phyloP scores from a whole-genome alignment of 2,113 vertebrate species.

The Tetraodon nigroviridis region DNA sequence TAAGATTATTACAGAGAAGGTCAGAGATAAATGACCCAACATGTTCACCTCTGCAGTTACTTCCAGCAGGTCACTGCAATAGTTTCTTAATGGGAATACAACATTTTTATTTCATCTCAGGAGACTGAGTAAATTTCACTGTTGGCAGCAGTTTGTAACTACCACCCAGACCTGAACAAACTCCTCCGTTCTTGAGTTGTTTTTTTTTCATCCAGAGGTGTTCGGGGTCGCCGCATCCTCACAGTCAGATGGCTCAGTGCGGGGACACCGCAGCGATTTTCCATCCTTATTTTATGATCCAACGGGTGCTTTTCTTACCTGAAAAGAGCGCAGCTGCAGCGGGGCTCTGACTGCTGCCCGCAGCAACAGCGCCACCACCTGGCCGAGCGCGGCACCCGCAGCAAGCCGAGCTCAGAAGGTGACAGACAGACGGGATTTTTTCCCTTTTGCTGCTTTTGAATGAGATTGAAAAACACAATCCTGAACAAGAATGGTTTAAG shows the following conservation, averaged over 20 bases:
- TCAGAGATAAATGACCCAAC: background rate
- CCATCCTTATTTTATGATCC: constrained; percentile 12
- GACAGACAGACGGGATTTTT: constrained; percentile 1
- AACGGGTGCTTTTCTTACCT: constrained; percentile 18
- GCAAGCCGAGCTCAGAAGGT: background rate
- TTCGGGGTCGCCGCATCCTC: no score
- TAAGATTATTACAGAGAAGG: no score
- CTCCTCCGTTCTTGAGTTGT: no score
- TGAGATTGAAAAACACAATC: background rate
- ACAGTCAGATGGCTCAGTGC: background rate
- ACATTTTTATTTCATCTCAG: no score
- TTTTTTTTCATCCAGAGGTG: no score
- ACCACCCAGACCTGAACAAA: no score
- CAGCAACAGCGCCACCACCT: constrained; percentile 75
- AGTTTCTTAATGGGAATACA: no score
- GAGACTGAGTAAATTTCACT: no score
- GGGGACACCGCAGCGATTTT: constrained; percentile 3
- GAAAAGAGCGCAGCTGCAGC: constrained; percentile 20
- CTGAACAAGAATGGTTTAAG: background rate
- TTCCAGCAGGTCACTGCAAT: no score
- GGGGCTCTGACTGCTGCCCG: constrained; percentile 37
- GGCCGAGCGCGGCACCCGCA: constrained; percentile 41
- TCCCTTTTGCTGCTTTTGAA: no score
- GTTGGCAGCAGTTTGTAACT: no score
- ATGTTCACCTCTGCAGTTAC: background rate